Evolutionary conservation across 2,888 invertebrate species (phyloP).

Genomic region (Muscina levida): DNA sequence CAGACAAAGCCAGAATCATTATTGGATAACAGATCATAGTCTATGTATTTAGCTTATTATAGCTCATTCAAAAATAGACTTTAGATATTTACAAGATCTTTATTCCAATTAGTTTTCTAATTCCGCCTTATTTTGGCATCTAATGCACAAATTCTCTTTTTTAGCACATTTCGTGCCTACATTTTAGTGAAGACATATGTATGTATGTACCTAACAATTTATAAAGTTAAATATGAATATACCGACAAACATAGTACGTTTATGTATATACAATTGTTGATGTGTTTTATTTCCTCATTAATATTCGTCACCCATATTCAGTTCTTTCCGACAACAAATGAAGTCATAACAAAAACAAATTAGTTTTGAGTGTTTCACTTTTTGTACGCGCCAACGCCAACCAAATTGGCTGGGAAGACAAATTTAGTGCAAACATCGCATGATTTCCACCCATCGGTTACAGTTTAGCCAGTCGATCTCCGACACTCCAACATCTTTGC

Average conservation of each 20-base stretch:
- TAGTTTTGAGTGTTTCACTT: not conserved
- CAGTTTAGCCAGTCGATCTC: not conserved
- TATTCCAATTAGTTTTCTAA: too few species aligned
- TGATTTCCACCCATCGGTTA: not conserved
- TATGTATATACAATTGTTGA: not conserved
- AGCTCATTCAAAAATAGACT: too few species aligned
- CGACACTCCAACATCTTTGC: not conserved
- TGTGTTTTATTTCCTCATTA: conserved; percentile 16
- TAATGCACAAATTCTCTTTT: too few species aligned
- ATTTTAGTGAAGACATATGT: not conserved
- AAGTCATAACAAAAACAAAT: conserved; percentile 38
- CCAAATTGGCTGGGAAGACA: too few species aligned
- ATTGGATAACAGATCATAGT: too few species aligned
- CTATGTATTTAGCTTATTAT: too few species aligned
- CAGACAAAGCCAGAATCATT: too few species aligned
- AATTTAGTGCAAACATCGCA: too few species aligned
- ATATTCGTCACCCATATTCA: conserved; percentile 39
- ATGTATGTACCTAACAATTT: not conserved
- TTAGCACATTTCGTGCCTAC: conserved; percentile 5
- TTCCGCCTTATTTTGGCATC: too few species aligned
- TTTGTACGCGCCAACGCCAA: not conserved
- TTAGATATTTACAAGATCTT: too few species aligned
- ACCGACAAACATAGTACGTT: not conserved
- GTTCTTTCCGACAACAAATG: conserved; percentile 39
- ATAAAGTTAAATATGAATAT: too few species aligned